phyloP scores from a whole-genome alignment of 2,113 vertebrate genomes.

The Tetrax tetrax region DNA sequence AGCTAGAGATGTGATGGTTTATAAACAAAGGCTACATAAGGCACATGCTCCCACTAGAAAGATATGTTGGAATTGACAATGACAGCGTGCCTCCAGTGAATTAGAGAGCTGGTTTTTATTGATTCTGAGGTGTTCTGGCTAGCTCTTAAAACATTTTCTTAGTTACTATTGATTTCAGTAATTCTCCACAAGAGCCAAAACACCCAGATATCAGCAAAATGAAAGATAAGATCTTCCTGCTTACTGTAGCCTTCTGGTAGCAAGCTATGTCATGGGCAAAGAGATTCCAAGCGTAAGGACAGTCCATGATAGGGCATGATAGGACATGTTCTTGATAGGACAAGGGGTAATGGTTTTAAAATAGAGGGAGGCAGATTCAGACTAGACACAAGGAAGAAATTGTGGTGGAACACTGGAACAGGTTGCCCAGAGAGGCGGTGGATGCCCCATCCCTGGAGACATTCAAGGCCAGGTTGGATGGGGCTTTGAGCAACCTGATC shows the following conservation, averaged over 20 bases:
- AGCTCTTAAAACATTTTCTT: background rate
- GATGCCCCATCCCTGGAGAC: too few relatives aligned
- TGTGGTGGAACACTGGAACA: too few relatives aligned
- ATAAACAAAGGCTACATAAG: background rate
- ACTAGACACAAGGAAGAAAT: too few relatives aligned
- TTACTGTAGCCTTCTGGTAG: background rate
- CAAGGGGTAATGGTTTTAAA: too few relatives aligned
- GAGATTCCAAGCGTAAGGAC: background rate
- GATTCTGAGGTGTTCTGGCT: accelerated
- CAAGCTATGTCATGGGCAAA: background rate
- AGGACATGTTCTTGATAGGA: too few relatives aligned
- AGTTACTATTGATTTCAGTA: background rate
- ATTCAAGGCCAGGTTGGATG: too few relatives aligned
- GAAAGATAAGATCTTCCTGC: background rate
- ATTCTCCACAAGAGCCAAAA: background rate
- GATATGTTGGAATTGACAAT: background rate
- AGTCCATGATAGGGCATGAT: too few relatives aligned
- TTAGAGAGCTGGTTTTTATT: background rate
- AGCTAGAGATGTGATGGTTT: background rate
- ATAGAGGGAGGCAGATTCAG: too few relatives aligned
- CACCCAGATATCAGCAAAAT: background rate
- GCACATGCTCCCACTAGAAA: background rate
- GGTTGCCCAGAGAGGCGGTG: too few relatives aligned
- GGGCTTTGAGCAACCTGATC: too few relatives aligned
- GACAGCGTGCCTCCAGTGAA: background rate